These are phyloP conservation scores for Anolis apletophallus DNA, from an alignment of 2,797 vertebrate genomes.

Conservation along the genomic window DNA sequence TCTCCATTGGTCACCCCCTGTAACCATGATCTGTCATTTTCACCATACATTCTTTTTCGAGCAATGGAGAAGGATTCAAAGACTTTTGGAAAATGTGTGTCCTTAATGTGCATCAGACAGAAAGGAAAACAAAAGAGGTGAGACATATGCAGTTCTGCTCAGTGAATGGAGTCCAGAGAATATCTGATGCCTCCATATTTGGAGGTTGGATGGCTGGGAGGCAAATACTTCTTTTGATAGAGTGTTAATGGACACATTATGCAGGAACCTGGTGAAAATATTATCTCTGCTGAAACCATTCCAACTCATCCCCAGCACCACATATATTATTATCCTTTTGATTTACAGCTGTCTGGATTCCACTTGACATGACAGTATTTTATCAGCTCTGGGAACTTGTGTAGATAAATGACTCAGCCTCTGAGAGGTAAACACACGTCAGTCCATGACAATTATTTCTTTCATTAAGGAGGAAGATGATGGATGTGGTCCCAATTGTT, in stretches of 20 bases:
- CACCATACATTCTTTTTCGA: background rate
- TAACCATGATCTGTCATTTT: background rate
- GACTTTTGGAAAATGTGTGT: conserved; percentile 11
- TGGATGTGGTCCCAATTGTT: conserved; percentile 47
- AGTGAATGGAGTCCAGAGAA: background rate
- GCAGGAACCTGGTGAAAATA: conserved; percentile 30
- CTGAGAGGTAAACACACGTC: background rate
- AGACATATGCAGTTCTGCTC: background rate
- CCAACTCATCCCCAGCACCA: background rate
- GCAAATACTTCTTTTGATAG: background rate
- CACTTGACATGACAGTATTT: conserved; percentile 33
- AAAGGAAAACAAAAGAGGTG: conserved; percentile 3
- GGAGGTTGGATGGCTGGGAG: background rate
- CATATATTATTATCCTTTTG: conserved; percentile 36
- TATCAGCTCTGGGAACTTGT: conserved; percentile 43
- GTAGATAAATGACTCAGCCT: conserved; percentile 36
- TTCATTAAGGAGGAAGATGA: background rate
- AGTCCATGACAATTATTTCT: background rate
- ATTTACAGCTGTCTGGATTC: conserved; percentile 42
- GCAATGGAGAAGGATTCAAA: background rate
- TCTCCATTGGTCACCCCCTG: background rate
- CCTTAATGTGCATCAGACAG: background rate
- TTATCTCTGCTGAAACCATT: background rate
- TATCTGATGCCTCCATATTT: background rate
- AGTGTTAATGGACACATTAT: conserved; percentile 40